phyloP scores from a whole-genome alignment of 2,888 invertebrate species.

The Dioctria linearis region DNA sequence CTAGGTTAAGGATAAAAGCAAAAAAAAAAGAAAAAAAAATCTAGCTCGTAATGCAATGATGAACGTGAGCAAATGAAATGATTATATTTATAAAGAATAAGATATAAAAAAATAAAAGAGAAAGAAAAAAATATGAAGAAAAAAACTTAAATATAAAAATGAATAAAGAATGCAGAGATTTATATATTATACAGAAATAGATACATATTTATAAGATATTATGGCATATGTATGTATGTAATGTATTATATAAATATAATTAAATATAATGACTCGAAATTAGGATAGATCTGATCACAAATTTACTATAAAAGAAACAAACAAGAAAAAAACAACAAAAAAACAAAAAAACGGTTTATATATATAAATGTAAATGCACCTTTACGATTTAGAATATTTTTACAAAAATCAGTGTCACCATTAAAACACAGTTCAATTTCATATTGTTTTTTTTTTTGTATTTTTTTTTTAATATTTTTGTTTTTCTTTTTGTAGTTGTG shows the following conservation, averaged over 20 bases:
- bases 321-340: too few species aligned
- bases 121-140: not conserved
- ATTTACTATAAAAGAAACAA: not conserved
- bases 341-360: not conserved
- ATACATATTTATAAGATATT: slow-evolving; percentile 1
- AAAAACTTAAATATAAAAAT: not conserved
- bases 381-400: slow-evolving; percentile 15
- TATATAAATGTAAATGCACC: slow-evolving; percentile 20
- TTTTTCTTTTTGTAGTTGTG: not conserved
- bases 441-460: not conserved
- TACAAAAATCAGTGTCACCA: slow-evolving; percentile 6
- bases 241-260: not conserved
- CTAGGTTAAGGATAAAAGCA: slow-evolving; percentile 30
- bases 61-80: slow-evolving; percentile 2
- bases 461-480: not conserved
- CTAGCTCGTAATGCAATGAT: slow-evolving; percentile 5
- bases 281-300: slow-evolving; percentile 4
- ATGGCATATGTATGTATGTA: not conserved
- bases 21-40: too few species aligned
- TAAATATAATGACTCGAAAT: not conserved
- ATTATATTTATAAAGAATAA: slow-evolving; percentile 6
- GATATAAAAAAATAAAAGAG: not conserved
- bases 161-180: slow-evolving; percentile 7
- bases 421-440: not conserved
- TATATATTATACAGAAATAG: slow-evolving; percentile 15